Conservation (phyloP, 2,888 invertebrate genomes). For the Pollenia amentaria region DNA sequence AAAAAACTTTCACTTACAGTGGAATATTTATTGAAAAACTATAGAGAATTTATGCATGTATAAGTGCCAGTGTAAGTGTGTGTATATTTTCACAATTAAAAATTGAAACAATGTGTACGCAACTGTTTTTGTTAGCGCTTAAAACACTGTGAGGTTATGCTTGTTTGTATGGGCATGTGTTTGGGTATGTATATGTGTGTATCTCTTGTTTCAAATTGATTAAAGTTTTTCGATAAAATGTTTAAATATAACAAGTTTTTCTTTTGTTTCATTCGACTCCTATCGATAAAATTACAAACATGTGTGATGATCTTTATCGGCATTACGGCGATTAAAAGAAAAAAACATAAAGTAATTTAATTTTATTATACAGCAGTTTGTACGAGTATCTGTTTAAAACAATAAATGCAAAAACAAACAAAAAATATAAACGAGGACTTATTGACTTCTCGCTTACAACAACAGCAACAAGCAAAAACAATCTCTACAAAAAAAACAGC, state of each 20-base stretch:
- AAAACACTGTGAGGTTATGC: background rate
- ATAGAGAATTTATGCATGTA: background rate
- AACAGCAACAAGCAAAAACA: background rate
- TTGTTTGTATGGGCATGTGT: background rate
- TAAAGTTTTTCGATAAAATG: slow-evolving; percentile 63
- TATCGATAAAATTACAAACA: slow-evolving; percentile 66
- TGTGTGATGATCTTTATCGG: slow-evolving; percentile 71
- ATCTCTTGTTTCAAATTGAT: slow-evolving; percentile 57
- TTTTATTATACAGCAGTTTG: slow-evolving; percentile 38
- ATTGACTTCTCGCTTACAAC: slow-evolving; percentile 23
- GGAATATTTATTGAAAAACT: slow-evolving; percentile 59
- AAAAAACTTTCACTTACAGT: slow-evolving; percentile 25
- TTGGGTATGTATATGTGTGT: background rate
- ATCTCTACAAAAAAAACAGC: background rate
- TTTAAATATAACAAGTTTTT: slow-evolving; percentile 67
- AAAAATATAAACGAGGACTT: slow-evolving; percentile 17
- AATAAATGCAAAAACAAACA: background rate
- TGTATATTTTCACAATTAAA: slow-evolving; percentile 65
- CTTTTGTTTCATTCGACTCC: slow-evolving; percentile 40
- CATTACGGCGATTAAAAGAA: slow-evolving; percentile 19
- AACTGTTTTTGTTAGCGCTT: background rate
- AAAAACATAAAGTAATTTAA: slow-evolving; percentile 35
- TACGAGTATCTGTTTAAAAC: background rate
- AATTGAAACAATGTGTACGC: slow-evolving; percentile 53
- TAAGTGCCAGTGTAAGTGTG: background rate